These are phyloP conservation scores for Boulengeromyrus knoepffleri DNA, from an alignment of 2,113 vertebrate species.

Conservation along the genomic window DNA sequence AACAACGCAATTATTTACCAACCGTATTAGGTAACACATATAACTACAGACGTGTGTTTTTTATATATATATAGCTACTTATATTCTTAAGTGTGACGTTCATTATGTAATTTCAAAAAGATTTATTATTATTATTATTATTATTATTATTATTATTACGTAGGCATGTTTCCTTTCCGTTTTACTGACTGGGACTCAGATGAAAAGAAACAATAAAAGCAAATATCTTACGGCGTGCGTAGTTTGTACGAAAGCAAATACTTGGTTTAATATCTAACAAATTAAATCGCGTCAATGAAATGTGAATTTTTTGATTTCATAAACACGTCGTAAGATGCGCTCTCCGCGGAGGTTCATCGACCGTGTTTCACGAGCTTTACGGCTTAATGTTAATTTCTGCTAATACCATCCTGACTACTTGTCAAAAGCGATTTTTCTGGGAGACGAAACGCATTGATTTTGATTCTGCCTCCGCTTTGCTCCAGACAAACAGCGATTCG, in stretches of 20 bases:
- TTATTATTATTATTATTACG: not conserved
- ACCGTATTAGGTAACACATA: not conserved
- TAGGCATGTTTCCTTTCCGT: not conserved
- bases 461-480: conserved; percentile 52
- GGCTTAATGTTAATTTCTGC: conserved; percentile 49
- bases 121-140: not conserved
- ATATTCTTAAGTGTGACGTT: not conserved
- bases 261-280: not conserved
- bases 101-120: not conserved
- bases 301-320: not conserved
- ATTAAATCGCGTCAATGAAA: not conserved
- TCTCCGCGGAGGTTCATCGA: not conserved
- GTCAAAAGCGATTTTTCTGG: conserved; percentile 64
- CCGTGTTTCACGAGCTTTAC: conserved; percentile 23
- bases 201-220: not conserved
- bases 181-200: not conserved
- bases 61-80: not conserved
- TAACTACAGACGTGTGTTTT: not conserved
- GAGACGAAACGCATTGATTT: conserved; percentile 55
- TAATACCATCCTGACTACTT: conserved; percentile 54
- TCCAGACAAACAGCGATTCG: conserved; percentile 42
- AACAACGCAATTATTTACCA: not conserved
- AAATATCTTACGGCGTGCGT: not conserved
- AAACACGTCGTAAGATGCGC: not conserved
- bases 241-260: not conserved